These are phyloP conservation scores for Centropyge bicolor DNA, from an alignment of 2,797 vertebrate species.

Conservation along the genomic window DNA sequence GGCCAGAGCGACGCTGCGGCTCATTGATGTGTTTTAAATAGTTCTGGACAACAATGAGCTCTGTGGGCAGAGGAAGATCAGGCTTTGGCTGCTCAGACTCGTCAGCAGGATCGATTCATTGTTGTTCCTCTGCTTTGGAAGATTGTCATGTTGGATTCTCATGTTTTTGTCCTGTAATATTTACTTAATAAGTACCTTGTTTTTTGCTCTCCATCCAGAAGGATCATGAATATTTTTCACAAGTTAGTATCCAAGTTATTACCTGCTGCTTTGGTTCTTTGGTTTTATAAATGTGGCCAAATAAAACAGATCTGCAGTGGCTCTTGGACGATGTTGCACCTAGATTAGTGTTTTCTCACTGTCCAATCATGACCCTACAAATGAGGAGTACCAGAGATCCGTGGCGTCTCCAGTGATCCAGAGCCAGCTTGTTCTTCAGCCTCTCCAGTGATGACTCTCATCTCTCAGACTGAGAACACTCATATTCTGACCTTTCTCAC, in stretches of 20 bases:
- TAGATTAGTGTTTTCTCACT: slow-evolving; percentile 10
- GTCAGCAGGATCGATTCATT: neutral
- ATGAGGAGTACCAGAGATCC: neutral
- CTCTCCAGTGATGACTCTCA: slow-evolving; percentile 33
- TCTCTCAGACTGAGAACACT: slow-evolving; percentile 32
- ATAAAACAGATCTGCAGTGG: neutral
- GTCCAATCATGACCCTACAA: neutral
- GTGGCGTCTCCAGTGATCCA: slow-evolving; percentile 14
- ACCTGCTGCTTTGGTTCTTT: slow-evolving; percentile 16
- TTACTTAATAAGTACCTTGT: neutral
- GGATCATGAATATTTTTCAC: slow-evolving; percentile 15
- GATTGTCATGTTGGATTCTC: slow-evolving; percentile 5
- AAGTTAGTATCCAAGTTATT: slow-evolving; percentile 1
- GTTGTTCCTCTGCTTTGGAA: neutral
- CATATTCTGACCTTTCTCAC: slow-evolving; percentile 43
- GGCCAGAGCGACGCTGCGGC: neutral
- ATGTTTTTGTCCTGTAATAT: neutral
- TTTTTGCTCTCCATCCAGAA: slow-evolving; percentile 12
- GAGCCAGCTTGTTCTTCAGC: slow-evolving; percentile 22
- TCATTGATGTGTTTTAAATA: slow-evolving; percentile 10
- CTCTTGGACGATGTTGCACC: slow-evolving; percentile 1
- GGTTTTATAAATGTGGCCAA: neutral
- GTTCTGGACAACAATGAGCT: slow-evolving; percentile 1
- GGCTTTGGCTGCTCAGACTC: neutral
- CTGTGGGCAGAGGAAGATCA: neutral